Percentiles rank a stretch among this genome's conserved stretches.
phyloP scores from a whole-genome alignment of 2,113 vertebrate genomes.

The Anser brachyrhynchus region DNA sequence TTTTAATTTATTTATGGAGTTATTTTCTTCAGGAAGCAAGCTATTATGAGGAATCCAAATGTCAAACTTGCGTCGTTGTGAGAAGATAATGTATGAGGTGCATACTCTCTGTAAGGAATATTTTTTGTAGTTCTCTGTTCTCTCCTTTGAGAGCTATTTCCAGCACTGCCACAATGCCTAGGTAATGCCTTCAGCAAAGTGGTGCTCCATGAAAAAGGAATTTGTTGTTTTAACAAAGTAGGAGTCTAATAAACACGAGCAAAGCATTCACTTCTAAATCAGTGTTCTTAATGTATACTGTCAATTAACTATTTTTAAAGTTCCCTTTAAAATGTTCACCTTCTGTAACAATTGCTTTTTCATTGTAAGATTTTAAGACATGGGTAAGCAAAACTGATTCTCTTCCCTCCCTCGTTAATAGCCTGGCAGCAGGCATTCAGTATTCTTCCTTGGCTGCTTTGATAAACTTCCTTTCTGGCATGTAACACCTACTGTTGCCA shows the following conservation, averaged over 20 bases:
- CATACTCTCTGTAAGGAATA: background rate
- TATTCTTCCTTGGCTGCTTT: background rate
- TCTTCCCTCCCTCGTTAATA: background rate
- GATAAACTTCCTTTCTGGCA: background rate
- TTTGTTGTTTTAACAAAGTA: background rate
- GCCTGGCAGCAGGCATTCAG: background rate
- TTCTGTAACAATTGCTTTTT: background rate
- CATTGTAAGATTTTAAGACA: background rate
- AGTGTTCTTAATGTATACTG: background rate
- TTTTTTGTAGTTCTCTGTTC: background rate
- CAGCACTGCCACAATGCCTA: background rate
- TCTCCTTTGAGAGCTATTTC: background rate
- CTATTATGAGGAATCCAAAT: background rate
- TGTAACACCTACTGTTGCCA: background rate
- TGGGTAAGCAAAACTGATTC: background rate
- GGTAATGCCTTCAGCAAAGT: background rate
- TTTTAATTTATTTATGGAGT: background rate
- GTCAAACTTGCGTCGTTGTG: background rate
- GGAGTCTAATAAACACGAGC: background rate
- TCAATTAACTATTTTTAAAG: background rate
- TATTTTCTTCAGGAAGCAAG: background rate
- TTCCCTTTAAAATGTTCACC: no score
- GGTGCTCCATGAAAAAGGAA: background rate
- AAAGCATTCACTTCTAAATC: background rate
- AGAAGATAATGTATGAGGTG: background rate